A percentile compares a stretch with the other conserved stretches of the same genome.
Evolutionary conservation across 2,888 invertebrate genomes (phyloP).

Genomic region (Tetragonisca angustula): DNA sequence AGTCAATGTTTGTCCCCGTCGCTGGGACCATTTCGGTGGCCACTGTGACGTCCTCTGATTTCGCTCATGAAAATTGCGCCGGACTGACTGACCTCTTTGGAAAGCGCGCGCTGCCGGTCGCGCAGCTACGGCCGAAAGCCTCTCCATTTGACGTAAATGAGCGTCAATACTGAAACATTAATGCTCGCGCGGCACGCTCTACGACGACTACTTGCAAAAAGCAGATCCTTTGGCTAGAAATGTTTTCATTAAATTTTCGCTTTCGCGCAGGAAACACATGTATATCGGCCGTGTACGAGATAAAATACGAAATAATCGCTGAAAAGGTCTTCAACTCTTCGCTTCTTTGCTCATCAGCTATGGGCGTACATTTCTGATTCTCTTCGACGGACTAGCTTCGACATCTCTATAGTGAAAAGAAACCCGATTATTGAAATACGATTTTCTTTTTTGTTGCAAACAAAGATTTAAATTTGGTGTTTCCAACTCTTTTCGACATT

Average conservation of each 20-base stretch:
- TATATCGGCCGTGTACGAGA: neutral
- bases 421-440: no score
- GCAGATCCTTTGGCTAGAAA: neutral
- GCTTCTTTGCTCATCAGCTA: neutral
- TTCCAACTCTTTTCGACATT: no score
- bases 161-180: constrained; percentile 40
- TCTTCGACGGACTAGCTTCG: neutral
- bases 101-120: neutral
- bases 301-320: neutral
- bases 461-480: no score
- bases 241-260: constrained; percentile 4
- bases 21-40: constrained; percentile 59
- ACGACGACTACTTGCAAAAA: constrained; percentile 1
- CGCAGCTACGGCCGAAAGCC: constrained; percentile 13
- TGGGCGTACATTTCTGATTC: neutral
- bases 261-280: neutral
- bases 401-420: neutral
- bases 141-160: constrained; percentile 36
- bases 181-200: constrained; percentile 1
- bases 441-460: no score
- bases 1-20: constrained; percentile 75
- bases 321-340: neutral
- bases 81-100: constrained; percentile 51
- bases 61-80: constrained; percentile 70
- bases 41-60: constrained; percentile 72